Evolutionary conservation across 2,113 vertebrate species (phyloP), one percentile per base, ranked within the genome.

Genomic region (Periophthalmodon schlosseri): DNA sequence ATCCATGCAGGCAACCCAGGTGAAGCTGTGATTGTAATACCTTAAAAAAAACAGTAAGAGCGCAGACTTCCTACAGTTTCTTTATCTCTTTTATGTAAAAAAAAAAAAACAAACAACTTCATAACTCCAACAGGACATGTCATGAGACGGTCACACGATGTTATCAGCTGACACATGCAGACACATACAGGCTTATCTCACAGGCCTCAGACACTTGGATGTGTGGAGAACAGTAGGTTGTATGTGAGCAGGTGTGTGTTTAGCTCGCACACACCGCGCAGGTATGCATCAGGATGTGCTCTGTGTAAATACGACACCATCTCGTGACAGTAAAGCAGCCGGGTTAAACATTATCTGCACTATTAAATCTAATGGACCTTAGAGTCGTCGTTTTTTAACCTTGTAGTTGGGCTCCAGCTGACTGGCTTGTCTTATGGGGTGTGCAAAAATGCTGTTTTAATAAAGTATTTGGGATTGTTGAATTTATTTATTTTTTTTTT

Each of bases 331-430:
- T 21, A 21, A 74, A 69, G 34, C 78, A 65, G 49, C 71, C 65
- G 8, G 33, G 74, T 81, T 87, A 78, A 84, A 72, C 11, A 72
- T 77, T 70, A 68, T 72, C 47, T 68, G 23, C 68, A 63, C 28
- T 39, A 57, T 68, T 34, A 70, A 75, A 61, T 28, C 52, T 33
- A 63, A 63, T 34, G n/a, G 58, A 80, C 47, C 50, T 80, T 44
- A 69, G 20, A 16, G 66, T 64, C 50, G 36, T 82, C 3, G 28
- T 77, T 65, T 64, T 65, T 57, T 50, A 36, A 74, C 70, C 69
- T 71, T 5, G 34, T 12, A 15, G 23, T 28, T 13, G 23, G 12
- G 6, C 23, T 56, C 9, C n/a, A 54, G n/a, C 3, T 7, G 20
- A n/a, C 0, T 9, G 20, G 12, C n/a, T 24, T 58, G n/a, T 20